Evolutionary conservation across 2,797 vertebrate genomes (phyloP).

Genomic region (Morelia viridis): DNA sequence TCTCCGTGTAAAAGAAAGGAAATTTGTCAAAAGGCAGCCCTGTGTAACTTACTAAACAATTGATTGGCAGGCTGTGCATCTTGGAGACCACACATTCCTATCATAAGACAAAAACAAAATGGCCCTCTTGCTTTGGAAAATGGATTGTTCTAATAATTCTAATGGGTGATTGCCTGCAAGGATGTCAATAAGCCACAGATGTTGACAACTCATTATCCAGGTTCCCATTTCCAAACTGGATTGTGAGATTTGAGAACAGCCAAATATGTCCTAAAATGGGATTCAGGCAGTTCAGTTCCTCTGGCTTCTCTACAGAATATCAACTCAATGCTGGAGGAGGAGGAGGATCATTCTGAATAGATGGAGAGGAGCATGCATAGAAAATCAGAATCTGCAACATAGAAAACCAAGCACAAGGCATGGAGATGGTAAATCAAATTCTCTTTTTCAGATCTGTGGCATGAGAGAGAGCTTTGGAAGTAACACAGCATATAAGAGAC

Average conservation of each 20-base stretch:
- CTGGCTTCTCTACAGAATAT: neutral
- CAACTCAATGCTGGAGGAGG: no score
- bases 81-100: neutral
- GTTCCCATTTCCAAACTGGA: neutral
- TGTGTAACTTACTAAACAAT: neutral
- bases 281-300: no score
- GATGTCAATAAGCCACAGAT: neutral
- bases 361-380: neutral
- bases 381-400: neutral
- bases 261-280: no score
- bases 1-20: neutral
- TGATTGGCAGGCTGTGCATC: neutral
- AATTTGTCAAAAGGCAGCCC: neutral
- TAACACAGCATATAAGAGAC: neutral
- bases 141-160: neutral
- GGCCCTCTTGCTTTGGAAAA: neutral
- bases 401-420: neutral
- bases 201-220: neutral
- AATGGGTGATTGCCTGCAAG: neutral
- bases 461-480: neutral
- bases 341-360: neutral
- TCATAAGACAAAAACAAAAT: neutral
- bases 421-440: neutral
- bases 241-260: neutral
- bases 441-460: neutral